Evolutionary conservation across 2,797 vertebrate species (phyloP), one percentile per base, ranked within the genome.

Genomic region (Myotis planiceps): DNA sequence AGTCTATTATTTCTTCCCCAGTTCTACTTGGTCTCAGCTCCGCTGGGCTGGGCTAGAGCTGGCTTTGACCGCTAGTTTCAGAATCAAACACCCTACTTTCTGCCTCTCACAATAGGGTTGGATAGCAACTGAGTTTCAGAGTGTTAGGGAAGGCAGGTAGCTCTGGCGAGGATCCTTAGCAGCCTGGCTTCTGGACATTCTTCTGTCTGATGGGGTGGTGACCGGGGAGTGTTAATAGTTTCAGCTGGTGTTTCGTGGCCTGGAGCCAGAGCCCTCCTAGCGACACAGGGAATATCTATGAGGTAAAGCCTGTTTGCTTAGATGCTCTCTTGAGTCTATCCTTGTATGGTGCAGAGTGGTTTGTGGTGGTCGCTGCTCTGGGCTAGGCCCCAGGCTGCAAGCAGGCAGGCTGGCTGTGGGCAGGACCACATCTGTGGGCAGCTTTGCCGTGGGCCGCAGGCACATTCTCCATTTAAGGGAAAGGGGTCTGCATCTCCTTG

Each of bases 401-500:
- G 58, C 78, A 87, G 42, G 74, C 94, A 82, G 95, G 45, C 53
- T 72, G 63, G 29, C 49, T n/a, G 47, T 93, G 84, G 94, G 95
- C 96, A 95, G 87, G 92, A 29, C 60, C 32, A 94, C 97, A 94
- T 96, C 75, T 75, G 6, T 34, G 81, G 96, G 95, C 1, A n/a
- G 93, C 88, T 95, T 81, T 84, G 75, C 78, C 39, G 65, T 94
- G 98, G 97, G 95, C 96, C 32, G 79, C 95, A 93, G 45, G 93
- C 96, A 97, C 75, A n/a, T 71, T 92, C 95, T 98, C 97, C 97
- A 97, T 98, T 97, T 96, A 97, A 98, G 94, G 97, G 80, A 98
- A 96, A 97, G 97, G 96, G 94, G 97, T 76, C 95, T 97, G 96
- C 96, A 93, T 96, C 96, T 39, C 96, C 98, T 97, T 97, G 98